Base-by-base conservation (phyloP, 2,797 vertebrate species). In the Phylloscopus collybita region DNA sequence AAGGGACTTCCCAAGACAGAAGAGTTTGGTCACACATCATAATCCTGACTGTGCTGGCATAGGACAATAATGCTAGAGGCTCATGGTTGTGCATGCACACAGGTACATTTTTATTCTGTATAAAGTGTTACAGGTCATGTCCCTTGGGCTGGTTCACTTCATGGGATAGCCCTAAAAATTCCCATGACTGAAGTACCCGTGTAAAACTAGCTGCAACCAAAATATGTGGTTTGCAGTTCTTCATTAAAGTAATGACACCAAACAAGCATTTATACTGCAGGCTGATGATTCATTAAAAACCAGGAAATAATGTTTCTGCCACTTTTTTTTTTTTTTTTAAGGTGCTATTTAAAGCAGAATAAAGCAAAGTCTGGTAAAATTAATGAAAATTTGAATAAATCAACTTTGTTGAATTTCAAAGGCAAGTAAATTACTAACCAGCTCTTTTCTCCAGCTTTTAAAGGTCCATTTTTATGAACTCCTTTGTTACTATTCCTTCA, bases 291-390 rank as follows among this genome's bases (percentile, higher is more conserved):
- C n/a, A 64, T 84, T 89, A 69, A 67, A 83, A 56, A 42, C 8
- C 3, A 53, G 54, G 62, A 92, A 92, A 91, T 53, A 93, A 36
- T 36, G 95, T 30, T 91, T 88, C 51, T 92, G 42, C 50, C 9
- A 23, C 26, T 44, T 62, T 71, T 47, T 36, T 45, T 47, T 36
- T 45, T 36, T 54, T 32, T 32, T 53, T 30, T 19, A 93, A 78
- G 22, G 67, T 59, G 34, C 3, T 93, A 25, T 56, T 84, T 79
- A 78, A 86, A 84, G 44, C 32, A 76, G 59, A 91, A 92, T 83
- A 88, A 93, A 94, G 53, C 47, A 85, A 95, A 90, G 81, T 85
- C 54, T 69, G 67, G 64, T 67, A 45, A 88, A 62, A 42, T 76
- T 19, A 9, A 93, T 93, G 73, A 60, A 72, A 70, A 85, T 49